Evolutionary conservation across 2,888 invertebrate species (phyloP).

Genomic region (Papilio protenor): DNA sequence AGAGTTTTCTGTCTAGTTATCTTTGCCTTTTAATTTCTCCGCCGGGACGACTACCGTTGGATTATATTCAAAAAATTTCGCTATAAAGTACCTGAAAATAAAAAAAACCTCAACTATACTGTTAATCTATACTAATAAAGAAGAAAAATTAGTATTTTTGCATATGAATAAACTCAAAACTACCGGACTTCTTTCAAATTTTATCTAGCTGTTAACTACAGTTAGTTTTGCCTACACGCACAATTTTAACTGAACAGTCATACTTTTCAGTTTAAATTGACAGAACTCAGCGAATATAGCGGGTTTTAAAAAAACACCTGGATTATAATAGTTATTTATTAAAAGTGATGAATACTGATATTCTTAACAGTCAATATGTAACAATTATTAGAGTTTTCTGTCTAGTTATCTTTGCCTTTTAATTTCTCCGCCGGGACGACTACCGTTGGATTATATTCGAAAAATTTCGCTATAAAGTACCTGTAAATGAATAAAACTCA

Average conservation of each 20-base stretch:
- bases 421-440: conserved; percentile 10
- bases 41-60: conserved; percentile 51
- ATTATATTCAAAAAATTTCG: conserved; percentile 76
- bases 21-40: conserved; percentile 25
- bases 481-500: conserved; percentile 54
- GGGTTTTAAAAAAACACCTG: not conserved
- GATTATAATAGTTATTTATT: not conserved
- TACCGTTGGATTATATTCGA: conserved; percentile 67
- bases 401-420: conserved; percentile 30
- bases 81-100: conserved; percentile 75
- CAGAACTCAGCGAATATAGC: no score
- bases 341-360: not conserved
- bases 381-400: not conserved
- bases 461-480: conserved; percentile 80
- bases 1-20: not conserved
- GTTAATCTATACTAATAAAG: not conserved
- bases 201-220: no score
- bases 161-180: no score
- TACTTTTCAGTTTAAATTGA: no score
- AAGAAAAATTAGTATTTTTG: no score
- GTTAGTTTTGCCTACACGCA: no score
- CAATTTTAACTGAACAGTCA: no score
- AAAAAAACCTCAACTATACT: not conserved
- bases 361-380: not conserved
- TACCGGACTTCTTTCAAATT: no score